Evolutionary conservation across 2,888 invertebrate genomes (phyloP).

Genomic region (Diloba caeruleocephala): DNA sequence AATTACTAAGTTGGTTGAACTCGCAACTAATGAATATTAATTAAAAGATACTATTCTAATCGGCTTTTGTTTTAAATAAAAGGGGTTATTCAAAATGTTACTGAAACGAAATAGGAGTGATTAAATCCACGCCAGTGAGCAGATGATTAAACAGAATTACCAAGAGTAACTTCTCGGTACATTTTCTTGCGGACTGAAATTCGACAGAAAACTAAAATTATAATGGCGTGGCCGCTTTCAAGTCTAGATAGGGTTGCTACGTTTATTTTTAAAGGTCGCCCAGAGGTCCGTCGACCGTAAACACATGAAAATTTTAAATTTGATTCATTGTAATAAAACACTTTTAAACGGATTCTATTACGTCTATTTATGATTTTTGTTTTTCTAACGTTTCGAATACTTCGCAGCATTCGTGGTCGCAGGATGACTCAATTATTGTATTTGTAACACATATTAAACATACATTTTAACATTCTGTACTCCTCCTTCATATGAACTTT

Average conservation of each 20-base stretch:
- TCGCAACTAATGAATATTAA: not conserved
- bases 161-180: conserved; percentile 20
- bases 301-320: too few relatives aligned
- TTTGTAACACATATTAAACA: too few relatives aligned
- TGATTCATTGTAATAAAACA: too few relatives aligned
- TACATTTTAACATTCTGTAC: too few relatives aligned
- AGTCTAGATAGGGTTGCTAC: conserved; percentile 40
- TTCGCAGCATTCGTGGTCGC: too few relatives aligned
- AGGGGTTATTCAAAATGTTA: conserved; percentile 10
- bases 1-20: too few relatives aligned
- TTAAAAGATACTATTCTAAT: not conserved
- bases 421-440: too few relatives aligned
- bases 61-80: not conserved
- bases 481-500: too few relatives aligned
- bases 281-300: too few relatives aligned
- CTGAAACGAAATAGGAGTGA: conserved; percentile 4
- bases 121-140: conserved; percentile 9
- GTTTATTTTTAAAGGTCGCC: not conserved
- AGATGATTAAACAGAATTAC: conserved; percentile 38
- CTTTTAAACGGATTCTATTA: too few relatives aligned
- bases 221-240: conserved; percentile 55
- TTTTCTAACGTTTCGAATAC: too few relatives aligned
- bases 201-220: conserved; percentile 50
- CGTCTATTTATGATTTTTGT: too few relatives aligned
- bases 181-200: conserved; percentile 42